Base-by-base conservation (phyloP, 2,888 invertebrate species). In the Thera britannica region DNA sequence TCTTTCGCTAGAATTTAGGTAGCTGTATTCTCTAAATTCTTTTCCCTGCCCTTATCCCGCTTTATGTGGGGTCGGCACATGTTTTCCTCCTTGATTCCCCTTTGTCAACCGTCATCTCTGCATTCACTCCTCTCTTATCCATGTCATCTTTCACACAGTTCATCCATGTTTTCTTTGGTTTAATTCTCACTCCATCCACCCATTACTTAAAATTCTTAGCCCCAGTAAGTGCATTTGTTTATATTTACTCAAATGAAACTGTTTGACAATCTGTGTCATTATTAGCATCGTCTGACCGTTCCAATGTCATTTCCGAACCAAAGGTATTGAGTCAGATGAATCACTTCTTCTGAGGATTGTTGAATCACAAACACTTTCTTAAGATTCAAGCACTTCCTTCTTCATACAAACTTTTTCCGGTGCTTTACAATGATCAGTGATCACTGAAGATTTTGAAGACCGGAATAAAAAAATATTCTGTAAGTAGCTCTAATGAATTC, bases 331-430 rank as follows among this genome's bases (percentile, higher is more conserved):
- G 58, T 68, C 68, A 48, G 56, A 57, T 56, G 62, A 60, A 56
- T 66, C 63, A 62, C 54, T 60, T 56, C 61, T 57, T 62, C 12
- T 55, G 59, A 59, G 59, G 52, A 68, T 67, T 63, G 58, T 59
- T 68, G 48, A 60, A 63, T 70, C 54, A 59, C 68, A 67, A 75
- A 67, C 41, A 55, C n/a, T 76, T 75, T 23, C 23, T 23, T 23
- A 23, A 38, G n/a, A 4, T 12, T 51, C 77, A 77, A 72, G 60
- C 67, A 78, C 79, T 79, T 80, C 79, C 79, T 76, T 70, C 57
- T 66, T 62, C 71, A 35, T 58, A 65, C 12, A n/a, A 51, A 65
- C 65, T 65, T 65, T 66, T 70, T 75, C 77, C 76, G 73, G 76
- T 66, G 55, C 12, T 62, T 57, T 67, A 73, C 55, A 60, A 63